These are phyloP conservation scores for Bathynomus jamesi DNA, from an alignment of 1,140 invertebrate species.

Conservation along the genomic window DNA sequence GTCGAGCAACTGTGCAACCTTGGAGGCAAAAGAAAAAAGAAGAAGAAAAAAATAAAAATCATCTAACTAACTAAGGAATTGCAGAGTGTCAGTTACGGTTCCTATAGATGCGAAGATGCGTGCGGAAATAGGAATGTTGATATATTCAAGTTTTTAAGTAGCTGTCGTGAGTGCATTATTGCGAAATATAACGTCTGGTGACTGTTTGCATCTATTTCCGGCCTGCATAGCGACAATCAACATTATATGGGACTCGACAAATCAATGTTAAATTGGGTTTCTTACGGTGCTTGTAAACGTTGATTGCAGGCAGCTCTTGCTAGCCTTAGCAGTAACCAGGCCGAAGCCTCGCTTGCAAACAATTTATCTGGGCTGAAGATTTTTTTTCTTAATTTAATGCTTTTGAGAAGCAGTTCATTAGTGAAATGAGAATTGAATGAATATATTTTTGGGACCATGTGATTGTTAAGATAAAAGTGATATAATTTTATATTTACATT, in stretches of 20 bases:
- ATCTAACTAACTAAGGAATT: neutral
- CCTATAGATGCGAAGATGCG: neutral
- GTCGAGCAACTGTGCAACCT: neutral
- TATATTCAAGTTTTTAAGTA: too few species aligned
- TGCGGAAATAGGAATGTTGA: neutral
- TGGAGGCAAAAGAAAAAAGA: neutral
- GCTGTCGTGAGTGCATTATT: neutral
- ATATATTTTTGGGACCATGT: too few species aligned
- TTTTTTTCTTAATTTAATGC: too few species aligned
- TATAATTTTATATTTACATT: too few species aligned
- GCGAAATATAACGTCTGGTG: neutral
- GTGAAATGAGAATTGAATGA: too few species aligned
- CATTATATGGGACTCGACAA: neutral
- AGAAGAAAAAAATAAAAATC: neutral
- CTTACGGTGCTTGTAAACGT: neutral
- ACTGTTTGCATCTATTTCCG: neutral
- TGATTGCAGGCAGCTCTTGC: neutral
- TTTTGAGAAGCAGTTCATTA: too few species aligned
- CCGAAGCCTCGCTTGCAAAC: too few species aligned
- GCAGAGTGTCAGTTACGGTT: neutral
- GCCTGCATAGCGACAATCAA: neutral
- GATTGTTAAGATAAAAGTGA: too few species aligned
- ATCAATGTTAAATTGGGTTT: neutral
- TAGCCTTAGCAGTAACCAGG: too few species aligned
- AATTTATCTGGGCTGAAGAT: too few species aligned